phyloP scores from a whole-genome alignment of 2,113 vertebrate species.

The Oenanthe melanoleuca region DNA sequence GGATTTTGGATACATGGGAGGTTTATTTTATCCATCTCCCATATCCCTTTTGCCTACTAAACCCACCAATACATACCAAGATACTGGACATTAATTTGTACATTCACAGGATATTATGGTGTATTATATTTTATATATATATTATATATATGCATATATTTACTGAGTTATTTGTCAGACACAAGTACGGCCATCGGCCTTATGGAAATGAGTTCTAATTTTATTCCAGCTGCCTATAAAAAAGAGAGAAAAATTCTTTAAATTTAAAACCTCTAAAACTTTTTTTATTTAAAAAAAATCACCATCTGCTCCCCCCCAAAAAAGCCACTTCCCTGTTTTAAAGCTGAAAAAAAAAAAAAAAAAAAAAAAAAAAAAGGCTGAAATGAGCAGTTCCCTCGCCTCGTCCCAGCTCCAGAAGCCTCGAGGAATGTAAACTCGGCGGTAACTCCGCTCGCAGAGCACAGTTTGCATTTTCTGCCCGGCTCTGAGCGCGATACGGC shows the following conservation, averaged over 20 bases:
- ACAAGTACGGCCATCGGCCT: background rate
- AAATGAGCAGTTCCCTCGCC: background rate
- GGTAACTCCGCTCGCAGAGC: background rate
- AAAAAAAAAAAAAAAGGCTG: background rate
- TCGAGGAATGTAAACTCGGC: background rate
- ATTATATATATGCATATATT: background rate
- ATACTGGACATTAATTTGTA: background rate
- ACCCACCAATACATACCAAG: background rate
- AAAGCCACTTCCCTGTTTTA: constrained; percentile 14
- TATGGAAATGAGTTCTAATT: constrained; percentile 1
- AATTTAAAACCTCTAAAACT: background rate
- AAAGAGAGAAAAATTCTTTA: background rate
- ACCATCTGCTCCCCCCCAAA: background rate
- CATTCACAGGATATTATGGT: background rate
- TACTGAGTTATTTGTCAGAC: background rate
- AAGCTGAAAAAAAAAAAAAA: too few species aligned
- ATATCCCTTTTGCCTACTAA: background rate
- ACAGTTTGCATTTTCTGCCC: background rate
- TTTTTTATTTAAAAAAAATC: background rate
- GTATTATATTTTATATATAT: background rate
- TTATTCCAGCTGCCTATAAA: background rate
- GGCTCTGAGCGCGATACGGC: background rate
- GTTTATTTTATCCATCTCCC: background rate
- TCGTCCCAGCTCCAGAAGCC: constrained; percentile 1
- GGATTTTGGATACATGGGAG: background rate